A percentile compares a stretch with the other conserved stretches of the same genome.
These are phyloP conservation scores for Masnerella sp. DNA, from an alignment of 2,888 invertebrate species.

Conservation along the genomic window DNA sequence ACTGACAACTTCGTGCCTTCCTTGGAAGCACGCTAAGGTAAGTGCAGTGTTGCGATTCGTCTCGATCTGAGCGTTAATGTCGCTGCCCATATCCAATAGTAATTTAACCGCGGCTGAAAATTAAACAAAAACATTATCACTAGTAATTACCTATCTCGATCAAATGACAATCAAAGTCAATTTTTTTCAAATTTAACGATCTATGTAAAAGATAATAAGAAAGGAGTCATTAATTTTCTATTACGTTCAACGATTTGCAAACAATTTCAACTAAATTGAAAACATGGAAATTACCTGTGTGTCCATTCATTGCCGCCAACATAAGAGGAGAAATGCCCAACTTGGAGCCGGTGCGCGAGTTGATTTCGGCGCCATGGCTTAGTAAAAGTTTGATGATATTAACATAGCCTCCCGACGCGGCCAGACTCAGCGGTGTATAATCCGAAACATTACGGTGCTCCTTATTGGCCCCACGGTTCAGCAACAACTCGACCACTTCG, in stretches of 20 bases:
- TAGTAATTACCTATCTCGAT: not conserved
- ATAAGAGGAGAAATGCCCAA: conserved; percentile 99
- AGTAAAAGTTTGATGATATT: conserved; percentile 97
- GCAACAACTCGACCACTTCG: conserved; percentile 95
- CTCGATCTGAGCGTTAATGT: conserved; percentile 99
- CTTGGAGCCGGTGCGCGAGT: conserved; percentile 97
- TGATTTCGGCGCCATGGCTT: conserved; percentile 97
- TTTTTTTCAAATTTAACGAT: not conserved
- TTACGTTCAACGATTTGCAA: too few relatives aligned
- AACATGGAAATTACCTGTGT: conserved; percentile 79
- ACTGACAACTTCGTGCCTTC: conserved; percentile 98
- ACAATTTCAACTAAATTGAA: not conserved
- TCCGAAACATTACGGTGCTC: conserved; percentile 99
- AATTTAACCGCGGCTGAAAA: conserved; percentile 92
- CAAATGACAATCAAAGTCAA: not conserved
- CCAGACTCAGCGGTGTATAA: conserved; percentile 98
- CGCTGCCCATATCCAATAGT: conserved; percentile 97
- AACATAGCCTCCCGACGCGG: conserved; percentile 98
- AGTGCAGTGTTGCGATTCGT: conserved; percentile 99
- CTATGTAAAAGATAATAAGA: too few relatives aligned
- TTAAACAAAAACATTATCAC: conserved; percentile 67
- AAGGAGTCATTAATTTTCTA: too few relatives aligned
- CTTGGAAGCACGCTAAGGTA: conserved; percentile 97
- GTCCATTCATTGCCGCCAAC: conserved; percentile 99
- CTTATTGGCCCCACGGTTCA: conserved; percentile 95